Evolutionary conservation across 2,888 invertebrate genomes (phyloP), one percentile per base, ranked within the genome.

Genomic region (Chydorus sphaericus): DNA sequence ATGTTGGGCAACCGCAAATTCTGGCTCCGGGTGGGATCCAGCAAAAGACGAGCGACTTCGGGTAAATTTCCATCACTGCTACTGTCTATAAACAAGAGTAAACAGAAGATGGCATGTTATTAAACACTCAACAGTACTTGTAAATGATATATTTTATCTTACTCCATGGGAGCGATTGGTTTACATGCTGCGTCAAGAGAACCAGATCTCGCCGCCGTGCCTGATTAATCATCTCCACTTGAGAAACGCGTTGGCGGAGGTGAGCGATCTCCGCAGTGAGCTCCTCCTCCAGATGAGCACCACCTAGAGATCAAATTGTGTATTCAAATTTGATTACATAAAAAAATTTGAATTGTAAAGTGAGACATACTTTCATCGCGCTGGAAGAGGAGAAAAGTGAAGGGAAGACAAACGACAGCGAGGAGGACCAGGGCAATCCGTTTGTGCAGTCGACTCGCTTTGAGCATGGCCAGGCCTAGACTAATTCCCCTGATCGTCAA

Each of bases 181-280:
- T 76, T 58, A 83, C 72, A 64, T 82, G 81, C 64, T 80, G 80
- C 0, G 80, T 77, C 26, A 85, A 69, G 57, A 80, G 71, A 59
- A 81, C 78, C 7, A 88, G 77, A 66, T 88, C 86, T 67, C 85
- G 85, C 65, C 85, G 82, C 11, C 83, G 74, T 4, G 81, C 78
- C 23, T 83, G 73, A 68, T 85, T 87, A 73, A 86, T 80, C 18
- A 83, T 78, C 66, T 88, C 85, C 44, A 89, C 71, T 66, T 84
- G 85, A 66, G 85, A 82, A 48, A 89, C 70, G 59, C 85, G 81
- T 58, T 83, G 81, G 65, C 85, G 82, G 63, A 87, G 75, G 63
- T 86, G 85, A 4, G 84, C 83, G 61, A 87, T 72, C 50, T 81
- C 75, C 66, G 81, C 78, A 59, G 82, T 79, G 65, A 85, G 70